phyloP scores from a whole-genome alignment of 2,113 vertebrate genomes.

The Meles meles region DNA sequence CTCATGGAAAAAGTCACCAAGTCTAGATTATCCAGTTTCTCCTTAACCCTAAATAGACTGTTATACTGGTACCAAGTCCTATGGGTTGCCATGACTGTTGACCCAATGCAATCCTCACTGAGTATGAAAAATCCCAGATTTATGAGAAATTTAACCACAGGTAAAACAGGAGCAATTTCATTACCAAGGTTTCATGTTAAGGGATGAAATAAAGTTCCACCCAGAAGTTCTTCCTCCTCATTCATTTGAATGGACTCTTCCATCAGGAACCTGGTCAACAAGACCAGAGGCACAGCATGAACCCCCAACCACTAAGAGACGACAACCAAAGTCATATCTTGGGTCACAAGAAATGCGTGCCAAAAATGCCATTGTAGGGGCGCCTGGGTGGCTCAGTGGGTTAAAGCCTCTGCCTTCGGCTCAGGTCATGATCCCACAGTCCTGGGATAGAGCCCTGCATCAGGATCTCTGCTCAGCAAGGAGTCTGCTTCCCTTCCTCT shows the following conservation, averaged over 20 bases:
- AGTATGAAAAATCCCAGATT: background rate
- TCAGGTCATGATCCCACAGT: too few relatives aligned
- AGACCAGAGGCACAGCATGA: background rate
- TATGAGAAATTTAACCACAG: background rate
- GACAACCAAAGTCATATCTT: background rate
- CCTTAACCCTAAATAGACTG: background rate
- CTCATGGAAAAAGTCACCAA: background rate
- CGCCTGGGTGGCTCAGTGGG: too few relatives aligned
- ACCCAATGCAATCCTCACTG: rapidly evolving
- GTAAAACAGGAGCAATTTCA: background rate
- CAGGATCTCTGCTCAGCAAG: too few relatives aligned
- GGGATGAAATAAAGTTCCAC: background rate
- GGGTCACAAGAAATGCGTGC: background rate
- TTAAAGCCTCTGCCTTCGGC: too few relatives aligned
- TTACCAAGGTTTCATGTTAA: background rate
- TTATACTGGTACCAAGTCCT: background rate
- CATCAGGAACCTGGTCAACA: background rate
- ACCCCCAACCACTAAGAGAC: background rate
- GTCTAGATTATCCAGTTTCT: background rate
- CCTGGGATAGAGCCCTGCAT: too few relatives aligned
- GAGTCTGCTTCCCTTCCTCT: too few relatives aligned
- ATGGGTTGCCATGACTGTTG: background rate
- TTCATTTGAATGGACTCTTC: background rate
- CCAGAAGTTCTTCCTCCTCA: background rate
- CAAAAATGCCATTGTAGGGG: background rate